Evolutionary conservation across 1,140 invertebrate genomes (phyloP).

Genomic region (Bombus waltoni): DNA sequence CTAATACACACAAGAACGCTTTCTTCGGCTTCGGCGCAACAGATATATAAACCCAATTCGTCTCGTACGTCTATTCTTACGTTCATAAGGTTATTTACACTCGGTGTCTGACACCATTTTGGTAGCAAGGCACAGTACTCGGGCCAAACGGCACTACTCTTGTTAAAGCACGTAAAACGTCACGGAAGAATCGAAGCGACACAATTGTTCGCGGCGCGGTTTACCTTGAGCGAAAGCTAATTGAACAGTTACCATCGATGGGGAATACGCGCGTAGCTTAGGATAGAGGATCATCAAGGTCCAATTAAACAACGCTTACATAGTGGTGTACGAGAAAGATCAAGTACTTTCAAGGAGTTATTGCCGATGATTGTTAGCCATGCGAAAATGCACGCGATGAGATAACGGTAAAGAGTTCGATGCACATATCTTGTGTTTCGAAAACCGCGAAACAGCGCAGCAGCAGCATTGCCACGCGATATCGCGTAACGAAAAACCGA

Average conservation of each 20-base stretch:
- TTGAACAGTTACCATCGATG: not conserved
- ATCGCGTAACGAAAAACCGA: constrained; percentile 16
- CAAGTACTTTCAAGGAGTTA: not conserved
- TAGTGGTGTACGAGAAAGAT: too few relatives aligned
- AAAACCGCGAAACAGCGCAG: constrained; percentile 28
- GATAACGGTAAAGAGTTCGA: constrained; percentile 44
- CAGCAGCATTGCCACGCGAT: not conserved
- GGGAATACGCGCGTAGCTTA: not conserved
- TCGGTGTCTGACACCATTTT: constrained; percentile 68
- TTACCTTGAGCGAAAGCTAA: constrained; percentile 23
- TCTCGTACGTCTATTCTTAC: constrained; percentile 68
- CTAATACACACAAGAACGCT: constrained; percentile 29
- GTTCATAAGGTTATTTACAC: constrained; percentile 71
- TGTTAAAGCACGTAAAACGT: constrained; percentile 24
- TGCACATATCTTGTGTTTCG: constrained; percentile 33
- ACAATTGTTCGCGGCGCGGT: not conserved
- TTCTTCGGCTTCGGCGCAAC: constrained; percentile 39
- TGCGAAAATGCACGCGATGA: constrained; percentile 9
- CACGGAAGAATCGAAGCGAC: constrained; percentile 1
- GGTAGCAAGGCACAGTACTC: constrained; percentile 45
- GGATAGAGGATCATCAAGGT: not conserved
- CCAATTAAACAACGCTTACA: not conserved
- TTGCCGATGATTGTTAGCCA: not conserved
- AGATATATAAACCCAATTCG: constrained; percentile 64
- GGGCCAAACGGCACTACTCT: constrained; percentile 54